Evolutionary conservation across 2,797 vertebrate species (phyloP), one percentile per base, ranked within the genome.

Genomic region (Tachyglossus aculeatus): DNA sequence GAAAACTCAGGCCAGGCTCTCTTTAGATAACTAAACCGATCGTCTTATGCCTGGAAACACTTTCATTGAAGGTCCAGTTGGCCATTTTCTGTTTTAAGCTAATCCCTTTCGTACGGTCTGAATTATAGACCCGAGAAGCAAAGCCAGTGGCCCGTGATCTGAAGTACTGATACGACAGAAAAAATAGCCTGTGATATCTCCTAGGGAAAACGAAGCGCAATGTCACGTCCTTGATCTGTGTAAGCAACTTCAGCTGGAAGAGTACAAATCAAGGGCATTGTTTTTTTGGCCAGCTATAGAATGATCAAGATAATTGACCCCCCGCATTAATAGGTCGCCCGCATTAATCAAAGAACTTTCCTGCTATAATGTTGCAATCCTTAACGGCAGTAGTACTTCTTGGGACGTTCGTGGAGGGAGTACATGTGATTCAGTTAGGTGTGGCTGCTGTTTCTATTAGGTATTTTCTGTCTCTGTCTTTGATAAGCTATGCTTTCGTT

Each of bases 181-280:
- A 71, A 67, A 51, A 47, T 43, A 71, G 22, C 25, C 36, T 50
- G 4, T 53, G 10, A n/a, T 56, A 22, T 58, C 25, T 61, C 31
- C 22, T n/a, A 62, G 45, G 37, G 14, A 60, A 48, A 62, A 2
- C 62, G 31, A 61, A 43, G 58, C 54, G 65, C 73, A 70, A 71
- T 25, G 29, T 52, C 22, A 33, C 24, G 5, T 52, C n/a, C 45
- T 68, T 40, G 22, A 31, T 60, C 19, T 37, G 3, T 31, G 15
- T 54, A 43, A 48, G 13, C 67, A 55, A 39, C 55, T 82, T 64
- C 7, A 59, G 43, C 38, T 71, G 67, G 29, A 66, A 22, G 29
- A 53, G 4, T 62, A n/a, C 63, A 71, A 59, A 37, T 48, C 32
- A 60, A 40, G 5, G 44, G 0, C 25, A 4, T 31, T 60, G 22